Evolutionary conservation across 2,113 vertebrate species (phyloP).

Genomic region (Lophura nycthemera): DNA sequence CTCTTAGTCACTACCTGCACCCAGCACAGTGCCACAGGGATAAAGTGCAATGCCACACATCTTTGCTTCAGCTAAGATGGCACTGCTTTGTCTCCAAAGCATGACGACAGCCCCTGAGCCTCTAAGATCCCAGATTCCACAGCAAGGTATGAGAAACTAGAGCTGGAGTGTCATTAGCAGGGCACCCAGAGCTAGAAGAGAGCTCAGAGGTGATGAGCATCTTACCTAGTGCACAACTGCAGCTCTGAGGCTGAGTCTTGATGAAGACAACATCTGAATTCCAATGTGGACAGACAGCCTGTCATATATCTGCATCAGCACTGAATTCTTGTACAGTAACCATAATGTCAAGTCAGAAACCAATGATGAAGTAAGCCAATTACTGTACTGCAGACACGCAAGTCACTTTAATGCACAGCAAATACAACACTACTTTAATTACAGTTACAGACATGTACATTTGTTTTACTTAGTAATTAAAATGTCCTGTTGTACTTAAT

Average conservation of each 20-base stretch:
- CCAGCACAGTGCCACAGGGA: neutral
- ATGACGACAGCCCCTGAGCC: accelerated
- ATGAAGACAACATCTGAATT: neutral
- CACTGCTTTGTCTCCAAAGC: neutral
- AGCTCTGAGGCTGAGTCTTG: neutral
- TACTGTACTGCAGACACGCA: conserved; percentile 40
- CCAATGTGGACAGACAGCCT: neutral
- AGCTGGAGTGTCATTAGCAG: neutral
- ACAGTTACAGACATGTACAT: conserved; percentile 31
- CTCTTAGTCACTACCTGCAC: neutral
- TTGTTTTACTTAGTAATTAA: conserved; percentile 72
- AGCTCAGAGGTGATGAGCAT: neutral
- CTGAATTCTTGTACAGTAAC: neutral
- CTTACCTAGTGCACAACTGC: neutral
- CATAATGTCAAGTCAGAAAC: neutral
- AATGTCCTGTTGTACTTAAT: conserved; percentile 62
- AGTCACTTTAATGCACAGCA: conserved; percentile 53
- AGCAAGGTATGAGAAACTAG: neutral
- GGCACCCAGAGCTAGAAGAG: neutral
- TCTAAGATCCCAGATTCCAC: neutral
- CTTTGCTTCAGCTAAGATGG: neutral
- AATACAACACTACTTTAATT: conserved; percentile 65
- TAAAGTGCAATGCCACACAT: neutral
- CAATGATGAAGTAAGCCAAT: conserved; percentile 65
- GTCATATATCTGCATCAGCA: neutral